Evolutionary conservation across 1,140 invertebrate species (phyloP).

Genomic region (Drosophila orena): DNA sequence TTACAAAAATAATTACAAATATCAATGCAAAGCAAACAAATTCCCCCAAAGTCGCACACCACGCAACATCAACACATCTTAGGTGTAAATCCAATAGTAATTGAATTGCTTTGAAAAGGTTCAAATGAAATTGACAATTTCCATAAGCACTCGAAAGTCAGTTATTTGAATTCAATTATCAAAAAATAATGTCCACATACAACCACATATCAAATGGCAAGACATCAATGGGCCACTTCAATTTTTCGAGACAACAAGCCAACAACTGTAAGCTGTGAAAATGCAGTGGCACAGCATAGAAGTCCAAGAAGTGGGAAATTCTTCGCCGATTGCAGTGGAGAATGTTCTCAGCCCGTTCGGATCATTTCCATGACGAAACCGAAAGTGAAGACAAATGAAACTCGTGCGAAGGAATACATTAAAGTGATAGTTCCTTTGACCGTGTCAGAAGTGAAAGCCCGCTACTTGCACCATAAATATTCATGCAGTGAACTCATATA

Average conservation of each 20-base stretch:
- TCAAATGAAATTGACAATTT: slow-evolving; percentile 22
- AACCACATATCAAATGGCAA: slow-evolving; percentile 16
- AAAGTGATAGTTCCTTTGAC: slow-evolving; percentile 63
- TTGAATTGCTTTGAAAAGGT: slow-evolving; percentile 38
- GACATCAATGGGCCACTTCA: slow-evolving; percentile 21
- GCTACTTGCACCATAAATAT: slow-evolving; percentile 61
- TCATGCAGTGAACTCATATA: slow-evolving; percentile 41
- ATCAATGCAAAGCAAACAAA: slow-evolving; percentile 17
- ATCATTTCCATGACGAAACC: slow-evolving; percentile 49
- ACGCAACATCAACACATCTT: slow-evolving; percentile 16
- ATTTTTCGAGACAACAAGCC: slow-evolving; percentile 21
- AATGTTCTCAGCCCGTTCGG: slow-evolving; percentile 39
- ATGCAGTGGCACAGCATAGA: slow-evolving; percentile 32
- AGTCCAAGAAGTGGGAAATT: slow-evolving; percentile 14
- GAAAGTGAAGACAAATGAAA: slow-evolving; percentile 79
- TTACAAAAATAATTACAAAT: slow-evolving; percentile 46
- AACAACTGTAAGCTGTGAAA: slow-evolving; percentile 15
- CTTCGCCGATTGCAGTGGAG: neutral
- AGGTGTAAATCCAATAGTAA: slow-evolving; percentile 64
- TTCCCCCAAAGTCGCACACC: slow-evolving; percentile 7
- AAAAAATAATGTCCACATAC: slow-evolving; percentile 23
- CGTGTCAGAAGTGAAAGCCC: slow-evolving; percentile 17
- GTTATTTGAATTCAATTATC: slow-evolving; percentile 25
- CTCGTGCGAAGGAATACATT: slow-evolving; percentile 76
- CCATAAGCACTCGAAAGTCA: slow-evolving; percentile 41